Evolutionary conservation across 2,888 invertebrate species (phyloP).

Genomic region (Hyalella azteca): DNA sequence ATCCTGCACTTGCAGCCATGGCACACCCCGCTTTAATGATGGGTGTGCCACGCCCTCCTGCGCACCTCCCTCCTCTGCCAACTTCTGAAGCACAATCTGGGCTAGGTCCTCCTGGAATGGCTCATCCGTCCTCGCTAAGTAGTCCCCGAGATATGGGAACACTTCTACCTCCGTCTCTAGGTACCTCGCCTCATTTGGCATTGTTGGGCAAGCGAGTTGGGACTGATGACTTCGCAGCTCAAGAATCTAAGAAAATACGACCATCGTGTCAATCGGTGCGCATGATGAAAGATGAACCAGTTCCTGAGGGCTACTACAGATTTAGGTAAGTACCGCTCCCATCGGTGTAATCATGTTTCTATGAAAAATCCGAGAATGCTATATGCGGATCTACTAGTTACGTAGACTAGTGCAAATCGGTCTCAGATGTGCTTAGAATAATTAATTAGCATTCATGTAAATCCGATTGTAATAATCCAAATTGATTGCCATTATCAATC

Average conservation of each 20-base stretch:
- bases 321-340: constrained; percentile 72
- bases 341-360: too few relatives aligned
- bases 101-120: constrained; percentile 40
- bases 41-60: constrained; percentile 65
- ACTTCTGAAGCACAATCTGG: constrained; percentile 42
- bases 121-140: constrained; percentile 40
- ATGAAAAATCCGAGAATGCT: too few relatives aligned
- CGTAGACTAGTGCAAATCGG: too few relatives aligned
- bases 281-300: constrained; percentile 85
- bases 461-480: too few relatives aligned
- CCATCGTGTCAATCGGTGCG: constrained; percentile 71
- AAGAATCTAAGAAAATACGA: constrained; percentile 71
- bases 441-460: too few relatives aligned
- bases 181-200: constrained; percentile 56
- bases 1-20: constrained; percentile 60
- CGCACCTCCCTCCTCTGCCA: constrained; percentile 56
- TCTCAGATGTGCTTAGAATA: too few relatives aligned
- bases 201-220: constrained; percentile 57
- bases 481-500: too few relatives aligned
- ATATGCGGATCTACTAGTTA: too few relatives aligned
- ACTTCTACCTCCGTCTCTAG: constrained; percentile 46
- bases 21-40: constrained; percentile 61
- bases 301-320: constrained; percentile 85
- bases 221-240: constrained; percentile 64
- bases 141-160: constrained; percentile 49